Conservation (phyloP, 2,888 invertebrate species). For the Eupithecia exiguata region DNA sequence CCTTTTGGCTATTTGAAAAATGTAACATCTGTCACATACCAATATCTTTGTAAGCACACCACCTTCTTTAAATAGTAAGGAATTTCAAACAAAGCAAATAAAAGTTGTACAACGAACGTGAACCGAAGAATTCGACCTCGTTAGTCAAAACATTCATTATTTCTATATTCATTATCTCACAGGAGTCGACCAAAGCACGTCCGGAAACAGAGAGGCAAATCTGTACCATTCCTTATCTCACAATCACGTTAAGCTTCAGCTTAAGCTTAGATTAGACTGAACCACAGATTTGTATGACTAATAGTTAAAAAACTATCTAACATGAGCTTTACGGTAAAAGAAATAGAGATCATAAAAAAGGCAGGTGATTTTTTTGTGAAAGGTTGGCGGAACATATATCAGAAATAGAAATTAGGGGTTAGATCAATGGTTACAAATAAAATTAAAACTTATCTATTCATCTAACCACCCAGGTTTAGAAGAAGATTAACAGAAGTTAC, state of each 20-base stretch:
- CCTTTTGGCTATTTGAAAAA: neutral
- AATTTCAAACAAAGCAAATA: slow-evolving; percentile 32
- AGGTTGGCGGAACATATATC: slow-evolving; percentile 55
- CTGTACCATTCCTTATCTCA: slow-evolving; percentile 50
- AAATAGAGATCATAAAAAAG: slow-evolving; percentile 16
- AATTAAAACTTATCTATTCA: slow-evolving; percentile 68
- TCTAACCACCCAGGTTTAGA: slow-evolving; percentile 79
- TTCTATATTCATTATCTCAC: slow-evolving; percentile 53
- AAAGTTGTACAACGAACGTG: slow-evolving; percentile 40
- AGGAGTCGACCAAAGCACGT: slow-evolving; percentile 58
- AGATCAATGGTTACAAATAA: slow-evolving; percentile 74
- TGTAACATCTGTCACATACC: slow-evolving; percentile 18
- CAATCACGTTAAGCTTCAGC: slow-evolving; percentile 54
- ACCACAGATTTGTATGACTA: slow-evolving; percentile 69
- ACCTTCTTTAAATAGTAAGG: slow-evolving; percentile 26
- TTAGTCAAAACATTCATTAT: slow-evolving; percentile 44
- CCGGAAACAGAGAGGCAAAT: slow-evolving; percentile 54
- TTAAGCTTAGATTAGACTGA: slow-evolving; percentile 49
- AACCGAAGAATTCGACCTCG: slow-evolving; percentile 41
- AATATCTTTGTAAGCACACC: slow-evolving; percentile 2
- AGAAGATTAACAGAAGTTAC: too few species aligned
- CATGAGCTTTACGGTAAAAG: slow-evolving; percentile 19
- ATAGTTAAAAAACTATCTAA: slow-evolving; percentile 50
- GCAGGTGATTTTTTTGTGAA: slow-evolving; percentile 27
- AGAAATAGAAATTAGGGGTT: slow-evolving; percentile 81